phyloP scores from a whole-genome alignment of 2,888 invertebrate species.

The Callosobruchus maculatus region DNA sequence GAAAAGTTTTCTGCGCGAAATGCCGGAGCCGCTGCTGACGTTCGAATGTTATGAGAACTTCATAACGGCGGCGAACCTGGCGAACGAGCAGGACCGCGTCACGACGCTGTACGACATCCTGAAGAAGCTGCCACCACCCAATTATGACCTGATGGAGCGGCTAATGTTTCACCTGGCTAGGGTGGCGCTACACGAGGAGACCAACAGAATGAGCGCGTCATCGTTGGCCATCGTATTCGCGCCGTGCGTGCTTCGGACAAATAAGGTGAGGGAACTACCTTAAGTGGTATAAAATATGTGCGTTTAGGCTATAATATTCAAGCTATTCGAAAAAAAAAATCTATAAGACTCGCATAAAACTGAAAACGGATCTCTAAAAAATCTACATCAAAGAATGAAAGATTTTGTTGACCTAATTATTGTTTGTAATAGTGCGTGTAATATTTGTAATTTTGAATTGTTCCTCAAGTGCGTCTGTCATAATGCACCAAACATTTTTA shows the following conservation, averaged over 20 bases:
- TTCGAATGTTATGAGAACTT: constrained; percentile 95
- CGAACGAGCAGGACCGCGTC: constrained; percentile 76
- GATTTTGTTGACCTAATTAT: too few relatives aligned
- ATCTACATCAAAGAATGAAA: too few relatives aligned
- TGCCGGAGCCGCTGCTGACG: constrained; percentile 89
- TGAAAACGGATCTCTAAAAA: too few relatives aligned
- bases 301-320: too few relatives aligned
- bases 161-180: constrained; percentile 89
- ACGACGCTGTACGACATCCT: constrained; percentile 82
- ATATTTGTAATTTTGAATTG: too few relatives aligned
- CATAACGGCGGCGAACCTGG: constrained; percentile 80
- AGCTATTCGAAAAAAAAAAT: too few relatives aligned
- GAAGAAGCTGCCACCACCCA: constrained; percentile 83
- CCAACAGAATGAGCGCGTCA: constrained; percentile 88
- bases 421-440: too few relatives aligned
- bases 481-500: too few relatives aligned
- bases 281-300: too few relatives aligned
- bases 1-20: constrained; percentile 85
- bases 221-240: constrained; percentile 93
- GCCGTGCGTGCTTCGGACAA: constrained; percentile 87
- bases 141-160: constrained; percentile 88
- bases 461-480: too few relatives aligned
- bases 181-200: constrained; percentile 80
- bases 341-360: too few relatives aligned
- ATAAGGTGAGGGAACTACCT: constrained; percentile 63